These are phyloP conservation scores for Pagrus major DNA, from an alignment of 2,113 vertebrate species.

Conservation along the genomic window DNA sequence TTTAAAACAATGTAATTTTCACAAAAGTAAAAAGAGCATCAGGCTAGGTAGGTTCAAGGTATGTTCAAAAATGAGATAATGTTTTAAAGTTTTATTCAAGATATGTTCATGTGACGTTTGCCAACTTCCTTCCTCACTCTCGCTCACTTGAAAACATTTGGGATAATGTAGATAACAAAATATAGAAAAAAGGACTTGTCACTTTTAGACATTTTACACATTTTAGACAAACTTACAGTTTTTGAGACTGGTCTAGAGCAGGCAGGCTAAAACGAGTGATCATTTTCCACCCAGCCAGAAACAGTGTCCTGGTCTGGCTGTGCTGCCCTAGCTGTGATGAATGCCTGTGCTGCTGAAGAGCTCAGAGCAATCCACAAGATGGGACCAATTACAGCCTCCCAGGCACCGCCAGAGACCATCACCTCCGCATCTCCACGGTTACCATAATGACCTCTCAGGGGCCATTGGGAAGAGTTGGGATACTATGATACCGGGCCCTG, in stretches of 20 bases:
- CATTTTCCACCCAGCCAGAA: slow-evolving; percentile 35
- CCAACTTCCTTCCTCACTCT: too few species aligned
- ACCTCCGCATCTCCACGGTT: slow-evolving; percentile 52
- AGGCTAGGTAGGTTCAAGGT: too few species aligned
- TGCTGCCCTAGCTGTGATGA: slow-evolving; percentile 58
- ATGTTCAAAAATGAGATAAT: too few species aligned
- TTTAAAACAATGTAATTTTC: not conserved
- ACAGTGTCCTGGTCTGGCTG: slow-evolving; percentile 20
- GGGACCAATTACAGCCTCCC: slow-evolving; percentile 71
- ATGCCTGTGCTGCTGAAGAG: slow-evolving; percentile 49
- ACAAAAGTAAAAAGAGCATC: too few species aligned
- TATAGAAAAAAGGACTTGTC: too few species aligned
- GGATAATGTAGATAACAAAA: too few species aligned
- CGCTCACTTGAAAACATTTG: too few species aligned
- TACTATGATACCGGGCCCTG: slow-evolving; percentile 34
- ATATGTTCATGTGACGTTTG: too few species aligned
- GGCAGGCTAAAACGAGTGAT: slow-evolving; percentile 27
- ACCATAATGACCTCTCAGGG: slow-evolving; percentile 74
- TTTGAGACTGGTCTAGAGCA: not conserved
- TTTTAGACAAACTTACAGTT: too few species aligned
- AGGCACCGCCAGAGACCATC: slow-evolving; percentile 50
- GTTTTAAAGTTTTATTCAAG: too few species aligned
- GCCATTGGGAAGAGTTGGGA: slow-evolving; percentile 38
- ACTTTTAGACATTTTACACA: too few species aligned
- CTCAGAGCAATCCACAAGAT: slow-evolving; percentile 53